Percentiles rank a stretch among this genome's conserved stretches.
phyloP scores from a whole-genome alignment of 2,797 vertebrate species.

The Gallirallus australis region DNA sequence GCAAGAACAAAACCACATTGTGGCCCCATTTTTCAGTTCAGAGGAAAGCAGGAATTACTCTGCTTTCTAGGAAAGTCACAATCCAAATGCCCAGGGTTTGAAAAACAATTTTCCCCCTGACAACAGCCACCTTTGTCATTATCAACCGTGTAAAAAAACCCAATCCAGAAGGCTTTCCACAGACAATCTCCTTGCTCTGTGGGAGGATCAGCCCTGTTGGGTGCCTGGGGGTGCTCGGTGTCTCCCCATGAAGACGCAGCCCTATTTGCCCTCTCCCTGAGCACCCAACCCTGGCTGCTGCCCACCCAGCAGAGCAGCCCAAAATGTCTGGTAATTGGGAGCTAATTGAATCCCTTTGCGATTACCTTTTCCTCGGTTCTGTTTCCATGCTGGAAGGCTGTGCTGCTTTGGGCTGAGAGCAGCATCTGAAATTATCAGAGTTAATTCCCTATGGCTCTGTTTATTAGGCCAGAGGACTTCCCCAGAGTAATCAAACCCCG shows the following conservation, averaged over 20 bases:
- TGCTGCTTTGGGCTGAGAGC: background rate
- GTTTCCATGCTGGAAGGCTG: background rate
- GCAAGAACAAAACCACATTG: background rate
- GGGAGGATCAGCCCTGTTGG: fast-evolving
- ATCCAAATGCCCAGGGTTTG: background rate
- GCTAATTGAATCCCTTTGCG: background rate
- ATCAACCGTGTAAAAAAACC: background rate
- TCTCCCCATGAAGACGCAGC: background rate
- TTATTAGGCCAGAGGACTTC: slow-evolving; percentile 64
- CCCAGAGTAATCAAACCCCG: slow-evolving; percentile 62
- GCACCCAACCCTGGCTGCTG: background rate
- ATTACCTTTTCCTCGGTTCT: background rate
- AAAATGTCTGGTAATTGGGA: background rate
- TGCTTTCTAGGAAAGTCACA: background rate
- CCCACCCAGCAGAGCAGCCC: background rate
- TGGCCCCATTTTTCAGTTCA: background rate
- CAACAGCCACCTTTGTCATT: background rate
- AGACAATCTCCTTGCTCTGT: background rate
- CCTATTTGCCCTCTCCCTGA: background rate
- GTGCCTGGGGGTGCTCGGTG: fast-evolving
- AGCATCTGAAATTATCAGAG: slow-evolving; percentile 34
- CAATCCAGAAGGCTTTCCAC: background rate
- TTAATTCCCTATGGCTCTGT: slow-evolving; percentile 51
- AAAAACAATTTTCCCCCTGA: background rate
- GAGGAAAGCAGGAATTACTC: background rate